Evolutionary conservation across 1,140 invertebrate species (phyloP), one percentile per base, ranked within the genome.

Genomic region (Musca domestica): DNA sequence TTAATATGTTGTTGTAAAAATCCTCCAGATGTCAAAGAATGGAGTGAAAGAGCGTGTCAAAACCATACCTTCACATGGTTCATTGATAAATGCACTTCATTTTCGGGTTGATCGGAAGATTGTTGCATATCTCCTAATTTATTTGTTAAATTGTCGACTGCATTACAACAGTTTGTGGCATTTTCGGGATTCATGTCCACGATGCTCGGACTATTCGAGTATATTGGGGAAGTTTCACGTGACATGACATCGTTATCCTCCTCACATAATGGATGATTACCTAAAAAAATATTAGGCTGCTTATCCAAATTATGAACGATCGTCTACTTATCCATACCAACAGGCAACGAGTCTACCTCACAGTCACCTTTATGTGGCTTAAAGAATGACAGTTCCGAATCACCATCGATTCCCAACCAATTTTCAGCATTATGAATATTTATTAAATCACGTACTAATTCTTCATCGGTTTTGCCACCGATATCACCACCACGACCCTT

Each of bases 361-460:
- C 89, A 77, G 70, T 89, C 87, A n/a, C 85, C 82, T 69, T 90
- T 88, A 47, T 83, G 78, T 25, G 86, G 83, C 72, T 92, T 92
- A 80, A 93, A 92, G 78, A 93, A 85, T 27, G 87, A 88, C 77
- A 92, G 83, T 73, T 93, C 92, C n/a, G 90, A 89, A 73, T 95
- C 93, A 0, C 90, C 92, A 76, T 95, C 93, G 83, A 95, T 92
- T 2, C 93, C 94, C 3, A 96, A 84, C 94, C 94, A 96, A 81
- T 95, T 95, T 79, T 96, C 93, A 2, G 93, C 93, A 76, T 95
- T 95, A 82, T 96, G 94, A 74, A 95, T 94, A 64, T 91, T 91
- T 70, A 96, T 95, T 34, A 97, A 83, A 78, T 96, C 94, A 56
- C 89, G 84, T 1, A 96, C 92, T n/a, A 96, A 83, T 75, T 98